A percentile compares a stretch with the other conserved stretches of the same genome.
phyloP scores from a whole-genome alignment of 2,888 invertebrate genomes.

The Caenorhabditis drosophilae region DNA sequence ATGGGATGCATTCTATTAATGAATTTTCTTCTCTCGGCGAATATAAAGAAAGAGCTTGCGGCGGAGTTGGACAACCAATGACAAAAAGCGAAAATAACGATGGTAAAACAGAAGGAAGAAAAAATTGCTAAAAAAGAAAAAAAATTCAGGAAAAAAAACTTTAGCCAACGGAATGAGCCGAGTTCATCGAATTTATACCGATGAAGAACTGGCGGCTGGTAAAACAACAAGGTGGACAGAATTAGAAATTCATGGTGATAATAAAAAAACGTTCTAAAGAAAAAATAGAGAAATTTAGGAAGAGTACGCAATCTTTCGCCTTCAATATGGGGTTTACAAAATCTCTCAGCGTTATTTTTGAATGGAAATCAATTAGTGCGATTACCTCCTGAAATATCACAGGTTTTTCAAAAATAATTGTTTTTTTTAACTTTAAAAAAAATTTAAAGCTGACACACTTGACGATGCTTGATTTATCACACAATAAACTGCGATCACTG shows the following conservation, averaged over 20 bases:
- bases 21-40: conserved; percentile 22
- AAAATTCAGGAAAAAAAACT: conserved; percentile 32
- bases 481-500: conserved; percentile 89
- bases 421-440: too few relatives aligned
- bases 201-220: conserved; percentile 61
- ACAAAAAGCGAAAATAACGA: conserved; percentile 54
- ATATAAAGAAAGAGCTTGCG: conserved; percentile 50
- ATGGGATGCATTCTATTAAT: conserved; percentile 22
- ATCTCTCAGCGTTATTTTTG: conserved; percentile 91
- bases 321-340: conserved; percentile 84
- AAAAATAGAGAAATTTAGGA: not conserved
- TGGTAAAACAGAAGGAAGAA: conserved; percentile 25
- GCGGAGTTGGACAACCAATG: conserved; percentile 59
- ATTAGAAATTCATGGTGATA: conserved; percentile 63
- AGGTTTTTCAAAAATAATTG: conserved; percentile 69
- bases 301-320: conserved; percentile 88
- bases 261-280: not conserved
- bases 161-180: conserved; percentile 59
- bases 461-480: conserved; percentile 87
- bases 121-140: not conserved
- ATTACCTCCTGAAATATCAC: conserved; percentile 88
- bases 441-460: conserved; percentile 77
- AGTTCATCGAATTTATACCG: conserved; percentile 60
- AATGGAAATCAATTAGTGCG: conserved; percentile 90
- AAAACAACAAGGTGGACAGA: conserved; percentile 62